Base-by-base conservation (phyloP, 2,797 vertebrate genomes). In the Argentina silus region DNA sequence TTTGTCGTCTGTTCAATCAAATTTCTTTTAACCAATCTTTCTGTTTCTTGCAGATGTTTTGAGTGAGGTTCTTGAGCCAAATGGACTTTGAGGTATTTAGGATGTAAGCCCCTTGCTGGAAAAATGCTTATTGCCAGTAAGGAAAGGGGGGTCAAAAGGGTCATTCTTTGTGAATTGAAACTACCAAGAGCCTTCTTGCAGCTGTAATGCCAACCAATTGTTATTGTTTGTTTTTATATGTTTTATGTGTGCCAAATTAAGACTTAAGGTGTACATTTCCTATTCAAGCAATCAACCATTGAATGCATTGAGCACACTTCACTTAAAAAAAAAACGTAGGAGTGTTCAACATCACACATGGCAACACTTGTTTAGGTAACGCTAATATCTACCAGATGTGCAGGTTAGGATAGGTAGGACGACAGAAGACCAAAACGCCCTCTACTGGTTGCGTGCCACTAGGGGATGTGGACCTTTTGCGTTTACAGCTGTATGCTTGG, bases 371-470 rank as follows among this genome's bases (percentile, higher is more conserved):
- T 90, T 90, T 88, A 75, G 82, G 57, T 81, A 43, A 79, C 27
- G 78, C 79, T 93, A 93, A 93, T 93, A 85, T 85, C 88, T 93
- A 83, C 90, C 90, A 93, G 91, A 93, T 93, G 91, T 92, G 85
- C 86, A 85, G 88, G 88, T 90, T 81, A 70, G 77, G 72, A 17
- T 17, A 21, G 65, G 60, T 42, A 43, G 75, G 77, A 74, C 80
- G 80, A 70, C 72, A 45, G 69, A 84, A 78, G 85, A 81, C 6
- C 79, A 68, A 59, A 67, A 76, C 88, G 84, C 89, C 91, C 91
- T 84, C 91, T 90, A 77, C 77, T 77, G 91, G 86, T 44, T 56
- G 21, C 73, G 77, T 56, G 64, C 56, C 67, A 71, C 84, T 79
- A 69, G 73, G 80, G 74, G 88, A 89, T 81, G 82, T 53, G 56